A percentile compares a stretch with the other conserved stretches of the same genome.
phyloP scores from a whole-genome alignment of 2,888 invertebrate species.

The Blastobasis lacticolella region DNA sequence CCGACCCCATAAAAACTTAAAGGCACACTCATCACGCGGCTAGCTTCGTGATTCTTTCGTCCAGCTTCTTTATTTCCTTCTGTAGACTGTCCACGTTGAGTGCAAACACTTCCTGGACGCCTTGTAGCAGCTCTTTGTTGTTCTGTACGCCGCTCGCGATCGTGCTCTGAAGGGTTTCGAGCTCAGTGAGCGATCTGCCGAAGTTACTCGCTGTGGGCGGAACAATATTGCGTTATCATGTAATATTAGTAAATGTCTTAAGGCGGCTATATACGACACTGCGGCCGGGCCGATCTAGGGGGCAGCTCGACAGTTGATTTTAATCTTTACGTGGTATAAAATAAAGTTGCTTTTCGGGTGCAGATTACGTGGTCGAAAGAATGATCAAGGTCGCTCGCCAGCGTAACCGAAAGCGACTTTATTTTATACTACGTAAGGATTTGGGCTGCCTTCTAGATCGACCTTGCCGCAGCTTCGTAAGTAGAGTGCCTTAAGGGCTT shows the following conservation, averaged over 20 bases:
- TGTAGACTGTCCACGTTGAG: conserved; percentile 85
- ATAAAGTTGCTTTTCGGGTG: too few species aligned
- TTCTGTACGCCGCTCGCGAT: conserved; percentile 82
- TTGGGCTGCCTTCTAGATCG: too few species aligned
- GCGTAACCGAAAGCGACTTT: too few species aligned
- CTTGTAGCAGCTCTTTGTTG: conserved; percentile 84
- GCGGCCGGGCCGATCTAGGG: too few species aligned
- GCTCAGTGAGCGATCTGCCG: conserved; percentile 86
- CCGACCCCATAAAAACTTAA: too few species aligned
- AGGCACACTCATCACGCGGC: conserved; percentile 42
- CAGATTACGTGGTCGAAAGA: too few species aligned
- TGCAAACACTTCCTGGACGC: conserved; percentile 87
- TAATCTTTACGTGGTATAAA: too few species aligned
- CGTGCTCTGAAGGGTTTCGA: conserved; percentile 84
- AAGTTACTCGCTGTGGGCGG: conserved; percentile 84
- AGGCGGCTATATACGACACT: background rate
- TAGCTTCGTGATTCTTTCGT: conserved; percentile 79
- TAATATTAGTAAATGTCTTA: background rate
- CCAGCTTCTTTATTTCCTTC: conserved; percentile 82
- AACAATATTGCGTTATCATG: background rate
- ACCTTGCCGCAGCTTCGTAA: too few species aligned
- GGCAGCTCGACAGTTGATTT: too few species aligned
- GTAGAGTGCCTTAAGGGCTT: too few species aligned
- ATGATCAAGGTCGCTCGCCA: too few species aligned
- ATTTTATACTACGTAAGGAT: too few species aligned